These are phyloP conservation scores for Sula dactylatra DNA, from an alignment of 2,113 vertebrate genomes.

Conservation along the genomic window DNA sequence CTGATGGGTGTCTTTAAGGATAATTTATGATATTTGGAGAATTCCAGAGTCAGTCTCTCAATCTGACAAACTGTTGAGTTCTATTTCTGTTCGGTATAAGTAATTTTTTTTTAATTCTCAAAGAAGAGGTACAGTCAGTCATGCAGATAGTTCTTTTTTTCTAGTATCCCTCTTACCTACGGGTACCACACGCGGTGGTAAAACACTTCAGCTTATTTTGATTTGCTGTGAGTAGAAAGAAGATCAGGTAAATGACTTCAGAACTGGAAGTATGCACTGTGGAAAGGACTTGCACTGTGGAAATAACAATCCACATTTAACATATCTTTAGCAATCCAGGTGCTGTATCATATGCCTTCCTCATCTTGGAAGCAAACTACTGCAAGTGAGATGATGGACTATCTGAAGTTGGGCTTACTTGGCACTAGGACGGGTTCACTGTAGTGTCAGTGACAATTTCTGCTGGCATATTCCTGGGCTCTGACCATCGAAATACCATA, in stretches of 20 bases:
- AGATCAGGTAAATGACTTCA: neutral
- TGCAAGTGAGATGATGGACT: neutral
- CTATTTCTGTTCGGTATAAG: neutral
- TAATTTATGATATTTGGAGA: neutral
- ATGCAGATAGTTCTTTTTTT: neutral
- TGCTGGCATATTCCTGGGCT: neutral
- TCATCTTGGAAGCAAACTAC: neutral
- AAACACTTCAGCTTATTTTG: neutral
- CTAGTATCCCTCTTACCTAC: neutral
- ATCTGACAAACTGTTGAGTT: neutral
- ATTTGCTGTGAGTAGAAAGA: neutral
- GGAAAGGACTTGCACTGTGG: accelerated
- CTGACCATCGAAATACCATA: neutral
- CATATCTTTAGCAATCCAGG: neutral
- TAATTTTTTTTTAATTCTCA: neutral
- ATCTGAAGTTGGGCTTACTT: neutral
- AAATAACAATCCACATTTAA: neutral
- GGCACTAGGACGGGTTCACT: neutral
- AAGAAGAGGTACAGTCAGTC: neutral
- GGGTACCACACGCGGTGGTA: neutral
- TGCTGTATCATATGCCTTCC: neutral
- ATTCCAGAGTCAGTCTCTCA: neutral
- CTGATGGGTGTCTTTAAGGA: neutral
- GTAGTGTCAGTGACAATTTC: neutral
- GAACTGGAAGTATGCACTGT: neutral